Evolutionary conservation across 1,140 invertebrate species (phyloP), one percentile per base, ranked within the genome.

Genomic region (Drosophila punjabiensis): DNA sequence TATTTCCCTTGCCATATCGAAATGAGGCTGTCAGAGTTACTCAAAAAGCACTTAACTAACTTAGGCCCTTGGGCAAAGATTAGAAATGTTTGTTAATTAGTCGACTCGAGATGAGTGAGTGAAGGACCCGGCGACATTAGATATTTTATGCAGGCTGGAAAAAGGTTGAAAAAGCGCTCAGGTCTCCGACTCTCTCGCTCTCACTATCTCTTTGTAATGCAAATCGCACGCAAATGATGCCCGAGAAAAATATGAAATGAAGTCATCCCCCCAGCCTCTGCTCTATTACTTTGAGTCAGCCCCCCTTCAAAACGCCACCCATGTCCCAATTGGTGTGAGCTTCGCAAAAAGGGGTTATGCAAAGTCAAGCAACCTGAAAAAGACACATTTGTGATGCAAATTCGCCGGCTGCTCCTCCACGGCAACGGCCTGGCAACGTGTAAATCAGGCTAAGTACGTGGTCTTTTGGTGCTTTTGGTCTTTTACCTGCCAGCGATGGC

Each of bases 321-420:
- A 39, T 66, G 39, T 41, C 35, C 37, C 35, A 39, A 48, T 70
- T 73, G 41, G 58, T 82, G 74, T 56, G 55, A 65, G 58, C 61
- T 41, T 32, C 48, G 61, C 64, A 65, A 61, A 81, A 90, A 91
- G 79, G 86, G 86, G 86, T 90, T 90, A 90, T 90, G 86, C 86
- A 90, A 90, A 90, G 87, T 90, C 86, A 90, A 90, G 86, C 86
- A 90, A 90, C 86, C 86, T 90, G 86, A 90, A 90, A 90, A 90
- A 90, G 86, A 90, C 86, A 90, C 86, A 90, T 90, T 90, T 90
- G 86, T 86, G 87, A 90, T 90, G 86, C 86, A 90, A 90, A 90
- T 90, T 90, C 85, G 56, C 39, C 50, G 60, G 53, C 59, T 63
- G 59, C 52, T 32, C 66, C 47, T 47, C 48, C 78, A 65, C 61